A percentile compares a stretch with the other conserved stretches of the same genome.
Conservation (phyloP, 1,140 invertebrate species). For the Prorops nasuta region DNA sequence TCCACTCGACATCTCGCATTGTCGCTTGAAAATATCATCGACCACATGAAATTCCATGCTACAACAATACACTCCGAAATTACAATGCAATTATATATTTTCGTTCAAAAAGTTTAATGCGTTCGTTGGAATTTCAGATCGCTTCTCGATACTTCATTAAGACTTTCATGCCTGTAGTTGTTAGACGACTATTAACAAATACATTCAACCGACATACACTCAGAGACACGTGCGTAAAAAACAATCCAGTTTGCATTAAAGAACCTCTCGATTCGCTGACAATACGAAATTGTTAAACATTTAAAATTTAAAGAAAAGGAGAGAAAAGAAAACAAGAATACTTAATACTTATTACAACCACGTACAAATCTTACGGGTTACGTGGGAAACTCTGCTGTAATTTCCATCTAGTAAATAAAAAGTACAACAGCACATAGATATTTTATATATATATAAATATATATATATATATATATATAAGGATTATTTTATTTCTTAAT, state of each 20-base stretch:
- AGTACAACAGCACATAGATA: slow-evolving; percentile 30
- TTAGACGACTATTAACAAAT: slow-evolving; percentile 53
- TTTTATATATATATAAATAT: too few relatives aligned
- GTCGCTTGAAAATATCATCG: too few relatives aligned
- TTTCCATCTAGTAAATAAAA: slow-evolving; percentile 17
- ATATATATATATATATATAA: too few relatives aligned
- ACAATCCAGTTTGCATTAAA: not conserved
- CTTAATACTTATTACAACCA: not conserved
- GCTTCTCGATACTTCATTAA: slow-evolving; percentile 13
- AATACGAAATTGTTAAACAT: not conserved
- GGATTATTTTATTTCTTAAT: slow-evolving; percentile 33
- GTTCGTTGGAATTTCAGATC: slow-evolving; percentile 12
- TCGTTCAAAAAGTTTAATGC: not conserved
- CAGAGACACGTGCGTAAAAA: slow-evolving; percentile 28
- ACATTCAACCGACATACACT: slow-evolving; percentile 50
- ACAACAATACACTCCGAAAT: too few relatives aligned
- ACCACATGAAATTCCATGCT: too few relatives aligned
- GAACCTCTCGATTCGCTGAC: not conserved
- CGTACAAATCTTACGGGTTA: not conserved
- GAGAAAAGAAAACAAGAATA: not conserved
- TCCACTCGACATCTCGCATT: too few relatives aligned
- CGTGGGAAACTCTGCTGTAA: not conserved
- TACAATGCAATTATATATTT: too few relatives aligned
- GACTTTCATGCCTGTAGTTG: slow-evolving; percentile 44
- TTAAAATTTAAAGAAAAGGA: not conserved